Evolutionary conservation across 2,113 vertebrate species (phyloP), one percentile per base, ranked within the genome.

Genomic region (Xerus inauris): DNA sequence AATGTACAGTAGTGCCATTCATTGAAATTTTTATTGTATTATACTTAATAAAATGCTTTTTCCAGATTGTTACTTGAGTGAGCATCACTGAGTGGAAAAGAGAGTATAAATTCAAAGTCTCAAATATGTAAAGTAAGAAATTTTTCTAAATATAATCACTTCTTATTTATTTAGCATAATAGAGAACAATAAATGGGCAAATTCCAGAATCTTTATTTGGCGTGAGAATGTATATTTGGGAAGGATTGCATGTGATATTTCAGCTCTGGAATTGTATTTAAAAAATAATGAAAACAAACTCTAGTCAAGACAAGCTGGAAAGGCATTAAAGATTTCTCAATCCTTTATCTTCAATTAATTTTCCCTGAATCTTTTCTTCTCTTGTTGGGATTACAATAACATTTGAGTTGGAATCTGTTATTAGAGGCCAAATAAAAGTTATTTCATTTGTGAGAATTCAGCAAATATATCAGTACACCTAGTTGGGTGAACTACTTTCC

Each of bases 21-120:
- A 71, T 82, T 94, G 82, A 85, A 77, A 65, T 40, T 47, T 90
- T 82, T n/a, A 84, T 93, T 91, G 28, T 4, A 35, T 72, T 57
- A 88, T 86, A 69, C 30, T 91, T 87, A 54, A 86, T 32, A 59
- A 82, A 81, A 64, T 88, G 57, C 35, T 71, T 79, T 94, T 91
- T n/a, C 26, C 49, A 67, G 24, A 42, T 83, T 71, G 65, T 80
- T 89, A 40, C 40, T 71, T 75, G 38, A 80, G 32, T 91, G 51
- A 93, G 2, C 20, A 75, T n/a, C 13, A 8, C 35, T 28, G 42
- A 89, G 49, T 8, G 47, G 40, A 45, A 8, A 73, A 45, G 51
- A 24, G 30, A 5, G 22, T 83, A 1, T 80, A 6, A 95, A 67
- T 93, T 80, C 57, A 91, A 1, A 87, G 12, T 90, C 89, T 80